phyloP scores from a whole-genome alignment of 2,888 invertebrate genomes.

The Parnassius apollo region DNA sequence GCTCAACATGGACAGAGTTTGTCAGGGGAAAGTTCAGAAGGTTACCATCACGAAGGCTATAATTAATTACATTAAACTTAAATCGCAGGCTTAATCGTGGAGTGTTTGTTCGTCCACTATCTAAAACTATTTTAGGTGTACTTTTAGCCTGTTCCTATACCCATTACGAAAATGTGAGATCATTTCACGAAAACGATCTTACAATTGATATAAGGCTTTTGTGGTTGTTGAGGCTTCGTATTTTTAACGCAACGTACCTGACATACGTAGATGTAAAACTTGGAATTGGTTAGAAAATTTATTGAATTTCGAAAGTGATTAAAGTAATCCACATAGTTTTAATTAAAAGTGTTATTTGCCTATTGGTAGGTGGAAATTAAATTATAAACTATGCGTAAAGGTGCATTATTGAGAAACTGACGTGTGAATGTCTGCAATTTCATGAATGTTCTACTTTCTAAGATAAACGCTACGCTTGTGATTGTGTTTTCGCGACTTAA shows the following conservation, averaged over 20 bases:
- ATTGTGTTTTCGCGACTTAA: slow-evolving; percentile 48
- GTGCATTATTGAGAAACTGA: slow-evolving; percentile 12
- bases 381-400: slow-evolving; percentile 31
- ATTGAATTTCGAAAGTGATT: slow-evolving; percentile 46
- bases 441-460: too few relatives aligned
- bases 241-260: slow-evolving; percentile 64
- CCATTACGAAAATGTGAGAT: slow-evolving; percentile 28
- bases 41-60: slow-evolving; percentile 67
- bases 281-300: slow-evolving; percentile 47
- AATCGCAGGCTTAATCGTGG: slow-evolving; percentile 45
- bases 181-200: slow-evolving; percentile 33
- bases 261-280: slow-evolving; percentile 61
- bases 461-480: slow-evolving; percentile 40
- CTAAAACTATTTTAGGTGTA: slow-evolving; percentile 50
- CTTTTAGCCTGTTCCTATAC: slow-evolving; percentile 61
- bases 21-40: slow-evolving; percentile 59
- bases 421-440: slow-evolving; percentile 27
- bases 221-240: slow-evolving; percentile 43
- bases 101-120: slow-evolving; percentile 39
- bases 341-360: slow-evolving; percentile 36
- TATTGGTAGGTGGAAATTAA: slow-evolving; percentile 30
- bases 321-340: slow-evolving; percentile 32
- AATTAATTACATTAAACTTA: slow-evolving; percentile 48
- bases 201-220: slow-evolving; percentile 41
- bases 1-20: slow-evolving; percentile 54